phyloP scores from a whole-genome alignment of 2,797 vertebrate genomes.

The Cirrhinus mrigala region DNA sequence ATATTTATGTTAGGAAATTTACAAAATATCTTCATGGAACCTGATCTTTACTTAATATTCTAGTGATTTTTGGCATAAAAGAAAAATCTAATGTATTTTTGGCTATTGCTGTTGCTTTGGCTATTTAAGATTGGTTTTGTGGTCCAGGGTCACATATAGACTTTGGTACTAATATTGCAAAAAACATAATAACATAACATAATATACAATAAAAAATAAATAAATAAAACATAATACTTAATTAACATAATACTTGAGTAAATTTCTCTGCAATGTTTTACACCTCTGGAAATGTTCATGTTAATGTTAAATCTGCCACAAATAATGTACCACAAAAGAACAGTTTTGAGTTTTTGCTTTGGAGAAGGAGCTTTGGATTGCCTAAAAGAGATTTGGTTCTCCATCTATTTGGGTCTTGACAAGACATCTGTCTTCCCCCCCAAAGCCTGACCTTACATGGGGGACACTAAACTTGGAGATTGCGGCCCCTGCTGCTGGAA shows the following conservation, averaged over 20 bases:
- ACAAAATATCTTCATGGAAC: too few species aligned
- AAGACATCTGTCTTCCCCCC: conserved; percentile 60
- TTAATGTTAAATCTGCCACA: background rate
- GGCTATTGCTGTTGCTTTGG: too few species aligned
- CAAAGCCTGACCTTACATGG: conserved; percentile 76
- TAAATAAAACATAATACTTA: background rate
- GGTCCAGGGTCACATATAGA: background rate
- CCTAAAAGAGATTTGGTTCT: conserved; percentile 47
- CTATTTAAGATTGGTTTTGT: too few species aligned
- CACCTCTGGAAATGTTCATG: background rate
- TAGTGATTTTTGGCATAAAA: too few species aligned
- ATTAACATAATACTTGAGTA: background rate
- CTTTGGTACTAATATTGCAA: background rate
- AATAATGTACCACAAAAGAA: background rate
- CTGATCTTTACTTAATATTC: too few species aligned
- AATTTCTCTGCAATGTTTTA: background rate
- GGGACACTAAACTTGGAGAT: conserved; percentile 76
- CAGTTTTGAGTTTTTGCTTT: background rate
- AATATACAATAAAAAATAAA: background rate
- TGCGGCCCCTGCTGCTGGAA: conserved; percentile 66
- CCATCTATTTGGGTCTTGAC: conserved; percentile 67
- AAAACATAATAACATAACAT: background rate
- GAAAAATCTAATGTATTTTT: too few species aligned
- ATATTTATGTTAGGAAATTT: too few species aligned
- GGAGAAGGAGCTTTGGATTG: background rate